phyloP scores from a whole-genome alignment of 2,888 invertebrate species.

The Tipula unca region DNA sequence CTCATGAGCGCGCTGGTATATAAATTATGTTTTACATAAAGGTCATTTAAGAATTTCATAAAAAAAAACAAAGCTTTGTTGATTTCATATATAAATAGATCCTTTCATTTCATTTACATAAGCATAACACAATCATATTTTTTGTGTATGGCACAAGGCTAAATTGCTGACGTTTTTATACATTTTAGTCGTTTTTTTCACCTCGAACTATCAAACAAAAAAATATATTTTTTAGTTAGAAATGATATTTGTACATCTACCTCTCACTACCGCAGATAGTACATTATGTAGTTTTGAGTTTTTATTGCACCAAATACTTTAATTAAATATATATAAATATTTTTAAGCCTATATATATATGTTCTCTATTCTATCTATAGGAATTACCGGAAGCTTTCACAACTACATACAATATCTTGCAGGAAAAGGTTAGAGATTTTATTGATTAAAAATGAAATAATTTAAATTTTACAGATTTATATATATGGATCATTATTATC shows the following conservation, averaged over 20 bases:
- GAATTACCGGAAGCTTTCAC: slow-evolving; percentile 14
- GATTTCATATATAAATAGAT: slow-evolving; percentile 14
- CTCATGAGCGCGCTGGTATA: not conserved
- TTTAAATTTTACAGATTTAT: not conserved
- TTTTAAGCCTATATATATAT: not conserved
- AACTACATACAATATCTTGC: slow-evolving; percentile 14
- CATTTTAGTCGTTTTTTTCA: not conserved
- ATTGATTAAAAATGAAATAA: not conserved
- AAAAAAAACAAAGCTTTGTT: not conserved
- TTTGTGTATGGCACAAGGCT: not conserved
- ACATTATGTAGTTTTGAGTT: not conserved
- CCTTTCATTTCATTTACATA: not conserved
- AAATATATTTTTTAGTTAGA: not conserved
- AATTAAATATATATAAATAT: not conserved
- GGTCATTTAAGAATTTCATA: not conserved
- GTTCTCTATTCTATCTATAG: not conserved
- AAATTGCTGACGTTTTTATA: not conserved
- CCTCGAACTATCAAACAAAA: not conserved
- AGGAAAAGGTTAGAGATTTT: not conserved
- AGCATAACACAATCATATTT: not conserved
- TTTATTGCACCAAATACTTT: not conserved
- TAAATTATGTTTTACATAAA: not conserved
- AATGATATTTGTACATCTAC: not conserved
- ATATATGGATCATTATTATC: no score
- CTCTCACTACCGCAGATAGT: not conserved